Evolutionary conservation across 2,888 invertebrate species (phyloP), one percentile per base, ranked within the genome.

Genomic region (Megamerina dolium): DNA sequence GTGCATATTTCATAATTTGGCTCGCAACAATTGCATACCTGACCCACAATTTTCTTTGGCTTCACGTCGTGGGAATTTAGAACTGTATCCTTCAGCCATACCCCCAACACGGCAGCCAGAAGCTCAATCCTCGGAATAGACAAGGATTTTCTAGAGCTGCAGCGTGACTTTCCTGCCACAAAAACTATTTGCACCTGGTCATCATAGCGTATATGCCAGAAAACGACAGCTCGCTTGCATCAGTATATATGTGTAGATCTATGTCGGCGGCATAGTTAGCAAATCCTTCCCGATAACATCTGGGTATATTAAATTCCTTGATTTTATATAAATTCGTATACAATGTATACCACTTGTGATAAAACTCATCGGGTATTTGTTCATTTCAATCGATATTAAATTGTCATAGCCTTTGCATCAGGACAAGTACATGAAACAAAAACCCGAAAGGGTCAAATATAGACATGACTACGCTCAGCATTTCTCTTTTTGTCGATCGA

Each of bases 381-480:
- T 39, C 39, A 18, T 43, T 33, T 35, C 43, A 39, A 23, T 30
- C 27, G 6, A 43, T 17, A 13, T 19, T 32, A n/a, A 18, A 16
- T 18, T 29, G 21, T 34, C 35, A 40, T 23, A 44, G 3, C 10
- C 17, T 29, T 16, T 33, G 30, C 36, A 41, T 2, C 13, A 41
- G 12, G 12, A 37, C 13, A 8, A 33, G 30, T 4, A 46, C 21
- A 30, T 39, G 34, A 5, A 39, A 37, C n/a, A 45, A 19, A 26
- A 41, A 37, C 3, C 45, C 37, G 12, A 45, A 38, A 5, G 41
- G 41, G 16, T 47, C 43, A 41, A 43, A 47, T 12, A 45, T 39
- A 4, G 31, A 43, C 39, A 43, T 43, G 6, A 33, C 36, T 14
- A 45, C 8, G 6, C 35, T 37, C 12, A 46, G 21, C 20, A 41